phyloP scores from a whole-genome alignment of 2,113 vertebrate species.

The Lontra canadensis region DNA sequence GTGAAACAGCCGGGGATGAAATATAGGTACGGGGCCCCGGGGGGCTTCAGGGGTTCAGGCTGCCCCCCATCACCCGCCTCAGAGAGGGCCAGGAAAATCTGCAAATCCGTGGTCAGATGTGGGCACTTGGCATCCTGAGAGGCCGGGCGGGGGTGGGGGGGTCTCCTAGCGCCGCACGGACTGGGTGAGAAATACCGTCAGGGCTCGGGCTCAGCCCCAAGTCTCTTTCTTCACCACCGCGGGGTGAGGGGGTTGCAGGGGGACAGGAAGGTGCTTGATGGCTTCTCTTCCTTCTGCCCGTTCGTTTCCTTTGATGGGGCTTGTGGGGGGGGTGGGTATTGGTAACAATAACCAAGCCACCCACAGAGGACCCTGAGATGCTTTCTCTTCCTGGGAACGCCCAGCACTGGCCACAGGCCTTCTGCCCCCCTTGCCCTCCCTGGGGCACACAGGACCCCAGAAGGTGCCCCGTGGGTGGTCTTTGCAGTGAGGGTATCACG shows the following conservation, averaged over 20 bases:
- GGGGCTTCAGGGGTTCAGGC: background rate
- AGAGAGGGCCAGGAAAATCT: background rate
- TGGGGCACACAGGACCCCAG: background rate
- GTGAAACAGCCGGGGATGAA: conserved; percentile 93
- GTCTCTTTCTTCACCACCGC: background rate
- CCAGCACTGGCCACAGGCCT: background rate
- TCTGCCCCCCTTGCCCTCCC: background rate
- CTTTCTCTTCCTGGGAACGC: background rate
- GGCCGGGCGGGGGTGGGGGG: background rate
- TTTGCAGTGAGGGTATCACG: background rate
- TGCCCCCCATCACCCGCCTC: background rate
- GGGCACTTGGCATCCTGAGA: background rate
- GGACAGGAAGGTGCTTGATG: fast-evolving
- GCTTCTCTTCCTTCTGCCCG: background rate
- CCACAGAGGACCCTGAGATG: fast-evolving
- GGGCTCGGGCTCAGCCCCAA: background rate
- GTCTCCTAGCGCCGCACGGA: background rate
- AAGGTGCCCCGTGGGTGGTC: background rate
- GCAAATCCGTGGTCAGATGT: fast-evolving
- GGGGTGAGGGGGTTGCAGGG: too few species aligned
- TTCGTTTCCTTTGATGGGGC: background rate
- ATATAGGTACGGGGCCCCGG: conserved; percentile 89
- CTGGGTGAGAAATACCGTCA: background rate
- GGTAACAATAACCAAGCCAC: background rate
- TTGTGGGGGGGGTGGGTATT: fast-evolving